Evolutionary conservation across 2,113 vertebrate genomes (phyloP).

Genomic region (Myiozetetes cayanensis): DNA sequence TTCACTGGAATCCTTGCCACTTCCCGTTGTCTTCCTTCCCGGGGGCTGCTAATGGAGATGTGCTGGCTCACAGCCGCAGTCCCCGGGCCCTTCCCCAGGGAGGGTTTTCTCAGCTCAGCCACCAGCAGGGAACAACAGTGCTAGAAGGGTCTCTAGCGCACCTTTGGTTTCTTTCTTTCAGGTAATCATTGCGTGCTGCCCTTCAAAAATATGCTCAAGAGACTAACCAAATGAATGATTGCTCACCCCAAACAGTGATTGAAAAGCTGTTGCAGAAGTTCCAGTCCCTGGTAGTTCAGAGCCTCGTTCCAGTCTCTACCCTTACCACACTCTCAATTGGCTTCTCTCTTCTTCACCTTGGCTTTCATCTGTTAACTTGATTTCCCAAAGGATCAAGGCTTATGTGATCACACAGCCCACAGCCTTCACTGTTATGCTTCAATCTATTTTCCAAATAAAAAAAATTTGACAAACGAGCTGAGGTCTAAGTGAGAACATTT

Average conservation of each 20-base stretch:
- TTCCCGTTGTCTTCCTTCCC: fast-evolving
- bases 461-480: neutral
- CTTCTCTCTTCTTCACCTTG: neutral
- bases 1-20: neutral
- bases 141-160: neutral
- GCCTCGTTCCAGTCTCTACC: neutral
- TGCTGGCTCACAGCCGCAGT: fast-evolving
- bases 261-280: neutral
- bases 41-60: neutral
- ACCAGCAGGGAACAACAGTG: fast-evolving
- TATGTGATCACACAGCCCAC: neutral
- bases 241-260: neutral
- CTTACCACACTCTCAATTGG: no score
- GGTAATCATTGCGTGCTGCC: neutral
- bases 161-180: neutral
- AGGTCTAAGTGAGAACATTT: neutral
- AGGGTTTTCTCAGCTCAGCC: neutral
- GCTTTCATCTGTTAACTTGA: neutral
- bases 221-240: neutral
- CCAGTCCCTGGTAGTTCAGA: fast-evolving
- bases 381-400: neutral
- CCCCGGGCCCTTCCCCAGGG: no score
- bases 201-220: neutral
- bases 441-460: neutral
- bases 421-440: neutral